Evolutionary conservation across 2,888 invertebrate species (phyloP).

Genomic region (Fragum fragum): DNA sequence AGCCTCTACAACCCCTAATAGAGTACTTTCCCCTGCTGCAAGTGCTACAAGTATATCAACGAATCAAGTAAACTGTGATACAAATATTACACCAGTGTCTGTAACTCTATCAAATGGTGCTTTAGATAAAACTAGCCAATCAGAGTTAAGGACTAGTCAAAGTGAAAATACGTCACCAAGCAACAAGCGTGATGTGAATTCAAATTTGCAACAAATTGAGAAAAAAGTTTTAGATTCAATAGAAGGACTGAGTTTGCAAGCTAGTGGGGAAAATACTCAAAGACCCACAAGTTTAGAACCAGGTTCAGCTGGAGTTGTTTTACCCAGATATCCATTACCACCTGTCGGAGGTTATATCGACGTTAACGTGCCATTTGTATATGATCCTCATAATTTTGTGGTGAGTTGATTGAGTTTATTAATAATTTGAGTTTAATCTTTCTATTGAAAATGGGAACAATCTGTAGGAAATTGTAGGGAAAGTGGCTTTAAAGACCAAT

Average conservation of each 20-base stretch:
- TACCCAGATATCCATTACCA: slow-evolving; percentile 53
- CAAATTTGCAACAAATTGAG: not conserved
- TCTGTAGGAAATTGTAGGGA: no score
- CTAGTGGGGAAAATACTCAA: not conserved
- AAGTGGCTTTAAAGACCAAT: no score
- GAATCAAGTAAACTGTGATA: slow-evolving; percentile 1
- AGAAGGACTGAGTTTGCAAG: not conserved
- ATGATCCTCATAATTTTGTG: slow-evolving; percentile 77
- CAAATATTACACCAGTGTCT: not conserved
- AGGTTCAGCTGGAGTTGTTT: not conserved
- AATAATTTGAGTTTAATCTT: no score
- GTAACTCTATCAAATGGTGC: not conserved
- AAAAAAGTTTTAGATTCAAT: not conserved
- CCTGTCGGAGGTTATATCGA: slow-evolving; percentile 68
- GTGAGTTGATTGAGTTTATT: slow-evolving; percentile 64
- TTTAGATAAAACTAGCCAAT: not conserved
- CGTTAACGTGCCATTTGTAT: slow-evolving; percentile 70
- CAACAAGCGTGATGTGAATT: not conserved
- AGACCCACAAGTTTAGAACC: not conserved
- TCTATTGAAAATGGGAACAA: no score
- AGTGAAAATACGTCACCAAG: not conserved
- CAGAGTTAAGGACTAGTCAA: not conserved
- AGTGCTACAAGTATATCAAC: not conserved
- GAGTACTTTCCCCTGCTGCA: slow-evolving; percentile 40
- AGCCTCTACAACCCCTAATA: slow-evolving; percentile 34